Evolutionary conservation across 2,113 vertebrate genomes (phyloP).

Genomic region (Brienomyrus longianalis): DNA sequence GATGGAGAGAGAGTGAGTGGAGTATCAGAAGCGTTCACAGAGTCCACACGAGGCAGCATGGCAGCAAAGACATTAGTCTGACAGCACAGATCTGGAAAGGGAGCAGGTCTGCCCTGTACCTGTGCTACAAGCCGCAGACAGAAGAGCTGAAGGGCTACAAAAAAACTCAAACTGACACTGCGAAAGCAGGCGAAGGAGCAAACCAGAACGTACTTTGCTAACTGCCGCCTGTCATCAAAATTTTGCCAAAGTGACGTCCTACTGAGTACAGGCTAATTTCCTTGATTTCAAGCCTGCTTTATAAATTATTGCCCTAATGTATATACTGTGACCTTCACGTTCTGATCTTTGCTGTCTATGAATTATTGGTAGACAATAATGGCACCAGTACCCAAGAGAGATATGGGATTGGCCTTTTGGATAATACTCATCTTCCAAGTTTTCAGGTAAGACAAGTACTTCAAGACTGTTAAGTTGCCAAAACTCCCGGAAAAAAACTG

Average conservation of each 20-base stretch:
- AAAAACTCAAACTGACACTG: not conserved
- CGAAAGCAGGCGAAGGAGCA: not conserved
- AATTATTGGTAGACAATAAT: not conserved
- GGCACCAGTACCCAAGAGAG: not conserved
- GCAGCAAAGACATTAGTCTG: not conserved
- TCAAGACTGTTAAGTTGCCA: not conserved
- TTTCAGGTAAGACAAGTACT: not conserved
- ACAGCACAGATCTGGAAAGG: not conserved
- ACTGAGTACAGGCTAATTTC: not conserved
- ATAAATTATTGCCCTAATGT: not conserved
- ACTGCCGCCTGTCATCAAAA: not conserved
- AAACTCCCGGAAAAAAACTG: not conserved
- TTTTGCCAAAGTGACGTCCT: not conserved
- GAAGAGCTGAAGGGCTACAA: not conserved
- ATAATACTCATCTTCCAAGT: not conserved
- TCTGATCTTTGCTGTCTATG: not conserved
- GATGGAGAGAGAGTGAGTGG: constrained; percentile 23
- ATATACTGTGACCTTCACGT: not conserved
- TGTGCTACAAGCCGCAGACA: not conserved
- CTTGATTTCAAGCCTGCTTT: not conserved
- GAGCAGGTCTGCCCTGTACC: not conserved
- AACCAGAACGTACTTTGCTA: not conserved
- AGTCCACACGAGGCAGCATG: constrained; percentile 35
- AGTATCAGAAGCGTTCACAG: constrained; percentile 27
- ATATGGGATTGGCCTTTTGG: not conserved